These are phyloP conservation scores for Ptychadena robeensis DNA, from an alignment of 2,797 vertebrate species.

Conservation along the genomic window DNA sequence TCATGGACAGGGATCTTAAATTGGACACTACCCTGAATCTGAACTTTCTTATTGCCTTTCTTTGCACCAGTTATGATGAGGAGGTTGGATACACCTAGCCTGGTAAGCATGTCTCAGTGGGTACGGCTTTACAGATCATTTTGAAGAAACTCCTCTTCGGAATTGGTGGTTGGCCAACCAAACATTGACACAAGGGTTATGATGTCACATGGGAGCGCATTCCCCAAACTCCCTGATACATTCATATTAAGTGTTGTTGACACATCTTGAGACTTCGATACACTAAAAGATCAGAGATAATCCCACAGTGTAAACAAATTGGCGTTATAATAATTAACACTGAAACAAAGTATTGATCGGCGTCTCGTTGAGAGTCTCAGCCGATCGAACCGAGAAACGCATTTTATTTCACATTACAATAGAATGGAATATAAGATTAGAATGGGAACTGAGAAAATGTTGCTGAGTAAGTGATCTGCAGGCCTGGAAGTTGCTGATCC, in stretches of 20 bases:
- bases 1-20: no score
- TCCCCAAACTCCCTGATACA: not conserved
- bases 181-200: no score
- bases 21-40: no score
- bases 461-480: not conserved
- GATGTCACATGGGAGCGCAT: not conserved
- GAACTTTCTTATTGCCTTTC: no score
- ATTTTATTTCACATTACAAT: not conserved
- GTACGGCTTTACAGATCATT: not conserved
- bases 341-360: conserved; percentile 13
- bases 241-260: not conserved
- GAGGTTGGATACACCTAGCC: no score
- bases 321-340: conserved; percentile 22
- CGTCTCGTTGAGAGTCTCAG: not conserved
- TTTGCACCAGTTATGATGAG: no score
- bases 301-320: not conserved
- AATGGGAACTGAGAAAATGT: no score
- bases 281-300: not conserved
- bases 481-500: not conserved
- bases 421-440: not conserved
- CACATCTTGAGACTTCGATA: not conserved
- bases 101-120: no score
- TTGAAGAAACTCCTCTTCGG: not conserved
- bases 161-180: no score
- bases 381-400: not conserved